Evolutionary conservation across 2,888 invertebrate genomes (phyloP), one percentile per base, ranked within the genome.

Genomic region (Cephus rjabovi): DNA sequence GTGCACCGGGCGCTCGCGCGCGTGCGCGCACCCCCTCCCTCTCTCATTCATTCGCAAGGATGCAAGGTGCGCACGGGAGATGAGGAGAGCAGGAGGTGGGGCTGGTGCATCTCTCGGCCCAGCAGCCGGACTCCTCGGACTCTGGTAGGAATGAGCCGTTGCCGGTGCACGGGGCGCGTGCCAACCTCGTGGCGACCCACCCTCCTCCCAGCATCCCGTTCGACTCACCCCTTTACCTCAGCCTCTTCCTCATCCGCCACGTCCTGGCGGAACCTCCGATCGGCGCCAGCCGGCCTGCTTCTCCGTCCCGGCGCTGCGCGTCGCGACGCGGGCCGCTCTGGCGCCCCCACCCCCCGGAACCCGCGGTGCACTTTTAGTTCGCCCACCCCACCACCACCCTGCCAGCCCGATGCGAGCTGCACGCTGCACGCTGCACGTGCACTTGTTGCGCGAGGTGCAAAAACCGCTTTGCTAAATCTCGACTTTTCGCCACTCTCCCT

Each of bases 81-180:
- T 15, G 35, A 35, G 40, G 40, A 40, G 40, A 40, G 1, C 1
- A 15, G 40, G 40, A 40, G 40, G 15, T 40, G 40, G 40, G 40
- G 40, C 15, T 6, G 40, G 40, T 35, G 34, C 37, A n/a, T 75
- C 77, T 76, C 79, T 75, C 79, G 33, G 76, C 56, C 12, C 37
- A 33, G 73, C 71, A 68, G 35, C 74, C 77, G 69, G 30, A 40
- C 40, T 40, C 40, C 40, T 40, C 40, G 40, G n/a, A 12, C 68
- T 31, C 68, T 69, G 12, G 30, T 23, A 71, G 15, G 34, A 56
- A 85, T 81, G 87, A 89, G 89, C 89, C 88, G 89, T 12, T 90
- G 90, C 90, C 88, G 89, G 3, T 90, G 90, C 90, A 89, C 86
- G 88, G 87, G 91, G 90, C 91, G 89, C 91, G 91, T 91, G 91